Conservation (phyloP, 2,113 vertebrate species). For the Apus apus region DNA sequence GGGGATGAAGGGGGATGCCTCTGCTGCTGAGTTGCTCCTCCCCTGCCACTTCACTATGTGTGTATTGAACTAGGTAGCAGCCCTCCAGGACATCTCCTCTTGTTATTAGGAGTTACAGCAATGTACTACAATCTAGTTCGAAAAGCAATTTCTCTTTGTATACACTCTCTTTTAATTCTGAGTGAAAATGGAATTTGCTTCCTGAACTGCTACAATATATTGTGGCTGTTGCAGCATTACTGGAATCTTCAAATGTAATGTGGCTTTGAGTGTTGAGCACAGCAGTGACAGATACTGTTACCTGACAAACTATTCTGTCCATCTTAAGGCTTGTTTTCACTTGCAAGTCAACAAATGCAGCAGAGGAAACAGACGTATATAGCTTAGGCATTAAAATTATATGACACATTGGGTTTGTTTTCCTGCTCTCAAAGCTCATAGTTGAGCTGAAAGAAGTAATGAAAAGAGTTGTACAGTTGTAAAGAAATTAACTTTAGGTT, state of each 20-base stretch:
- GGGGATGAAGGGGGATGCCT: background rate
- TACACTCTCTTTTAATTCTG: background rate
- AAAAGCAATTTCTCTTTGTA: background rate
- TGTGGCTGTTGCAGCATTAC: background rate
- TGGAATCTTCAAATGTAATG: background rate
- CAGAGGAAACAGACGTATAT: background rate
- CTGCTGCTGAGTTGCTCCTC: background rate
- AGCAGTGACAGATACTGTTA: background rate
- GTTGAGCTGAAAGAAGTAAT: background rate
- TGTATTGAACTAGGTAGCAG: background rate
- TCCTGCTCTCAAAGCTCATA: background rate
- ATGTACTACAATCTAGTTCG: background rate
- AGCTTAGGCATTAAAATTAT: background rate
- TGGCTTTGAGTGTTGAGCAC: background rate
- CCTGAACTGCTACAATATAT: background rate
- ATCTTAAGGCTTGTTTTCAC: background rate
- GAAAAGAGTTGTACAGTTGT: background rate
- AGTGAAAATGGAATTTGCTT: background rate
- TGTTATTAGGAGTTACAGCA: background rate
- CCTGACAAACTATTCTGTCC: background rate
- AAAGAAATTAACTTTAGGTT: background rate
- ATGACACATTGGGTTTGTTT: background rate
- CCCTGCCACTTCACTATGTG: background rate
- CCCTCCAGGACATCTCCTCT: background rate
- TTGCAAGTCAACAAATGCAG: background rate